These are phyloP conservation scores for Sturnira hondurensis DNA, from an alignment of 2,113 vertebrate genomes.

Conservation along the genomic window DNA sequence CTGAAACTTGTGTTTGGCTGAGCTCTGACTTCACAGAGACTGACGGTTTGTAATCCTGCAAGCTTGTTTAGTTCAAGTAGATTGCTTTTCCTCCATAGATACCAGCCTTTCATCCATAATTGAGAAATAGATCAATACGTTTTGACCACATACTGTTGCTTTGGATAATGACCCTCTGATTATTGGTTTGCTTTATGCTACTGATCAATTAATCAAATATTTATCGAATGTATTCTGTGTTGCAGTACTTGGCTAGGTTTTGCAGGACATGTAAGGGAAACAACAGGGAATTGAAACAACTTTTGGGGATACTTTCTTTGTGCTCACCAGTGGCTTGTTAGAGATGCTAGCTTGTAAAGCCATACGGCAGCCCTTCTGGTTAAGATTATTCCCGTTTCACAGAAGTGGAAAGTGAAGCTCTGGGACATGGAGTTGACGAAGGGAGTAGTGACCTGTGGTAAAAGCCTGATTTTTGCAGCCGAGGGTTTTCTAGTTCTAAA, in stretches of 20 bases:
- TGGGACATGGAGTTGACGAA: background rate
- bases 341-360: background rate
- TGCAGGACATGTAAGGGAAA: background rate
- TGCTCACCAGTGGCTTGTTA: background rate
- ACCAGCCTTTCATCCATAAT: conserved; percentile 21
- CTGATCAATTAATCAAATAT: conserved; percentile 30
- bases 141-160: conserved; percentile 3
- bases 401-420: background rate
- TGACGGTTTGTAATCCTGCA: conserved; percentile 19
- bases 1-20: conserved; percentile 1
- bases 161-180: background rate
- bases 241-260: background rate
- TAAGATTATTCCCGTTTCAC: background rate
- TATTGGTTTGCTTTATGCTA: conserved; percentile 49
- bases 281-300: background rate
- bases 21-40: background rate
- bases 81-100: background rate
- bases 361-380: background rate
- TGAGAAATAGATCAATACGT: conserved; percentile 43
- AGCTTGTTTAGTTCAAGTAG: conserved; percentile 33
- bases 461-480: background rate
- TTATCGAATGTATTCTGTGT: background rate
- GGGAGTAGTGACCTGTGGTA: background rate
- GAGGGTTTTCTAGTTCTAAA: background rate
- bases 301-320: background rate